Percentiles rank a stretch among this genome's conserved stretches.
Evolutionary conservation across 2,797 vertebrate species (phyloP).

Genomic region (Pantherophis alleghaniensis): DNA sequence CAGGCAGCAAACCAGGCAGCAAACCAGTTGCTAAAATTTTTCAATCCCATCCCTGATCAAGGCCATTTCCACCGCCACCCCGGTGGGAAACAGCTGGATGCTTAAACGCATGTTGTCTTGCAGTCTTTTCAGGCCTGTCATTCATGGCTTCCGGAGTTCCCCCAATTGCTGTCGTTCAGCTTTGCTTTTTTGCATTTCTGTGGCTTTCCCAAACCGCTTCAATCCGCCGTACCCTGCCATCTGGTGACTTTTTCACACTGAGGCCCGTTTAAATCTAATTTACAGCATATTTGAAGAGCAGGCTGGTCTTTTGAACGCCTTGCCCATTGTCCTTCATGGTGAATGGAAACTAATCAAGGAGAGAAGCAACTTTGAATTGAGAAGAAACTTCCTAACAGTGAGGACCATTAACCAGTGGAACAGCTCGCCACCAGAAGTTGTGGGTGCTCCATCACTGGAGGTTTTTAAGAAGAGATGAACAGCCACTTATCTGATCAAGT

Average conservation of each 20-base stretch:
- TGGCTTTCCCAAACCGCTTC: neutral
- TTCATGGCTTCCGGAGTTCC: neutral
- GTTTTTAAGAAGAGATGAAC: no score
- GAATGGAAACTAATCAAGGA: no score
- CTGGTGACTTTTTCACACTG: neutral
- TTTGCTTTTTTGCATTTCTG: neutral
- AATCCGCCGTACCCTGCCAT: neutral
- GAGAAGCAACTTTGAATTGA: no score
- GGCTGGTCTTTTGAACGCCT: neutral
- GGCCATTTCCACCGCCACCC: neutral
- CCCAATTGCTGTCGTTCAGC: neutral
- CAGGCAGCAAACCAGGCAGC: no score
- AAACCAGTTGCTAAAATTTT: no score
- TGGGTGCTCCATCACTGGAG: no score
- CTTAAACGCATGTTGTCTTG: neutral
- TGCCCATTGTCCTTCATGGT: neutral
- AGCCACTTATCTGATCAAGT: no score
- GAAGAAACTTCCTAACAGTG: no score
- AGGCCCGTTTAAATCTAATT: neutral
- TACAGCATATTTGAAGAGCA: neutral
- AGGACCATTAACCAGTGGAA: no score
- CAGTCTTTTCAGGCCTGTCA: neutral
- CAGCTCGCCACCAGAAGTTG: no score
- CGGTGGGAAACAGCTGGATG: neutral
- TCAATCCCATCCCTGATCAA: no score